Conservation (phyloP, 2,888 invertebrate genomes). For the Parnassius apollo region DNA sequence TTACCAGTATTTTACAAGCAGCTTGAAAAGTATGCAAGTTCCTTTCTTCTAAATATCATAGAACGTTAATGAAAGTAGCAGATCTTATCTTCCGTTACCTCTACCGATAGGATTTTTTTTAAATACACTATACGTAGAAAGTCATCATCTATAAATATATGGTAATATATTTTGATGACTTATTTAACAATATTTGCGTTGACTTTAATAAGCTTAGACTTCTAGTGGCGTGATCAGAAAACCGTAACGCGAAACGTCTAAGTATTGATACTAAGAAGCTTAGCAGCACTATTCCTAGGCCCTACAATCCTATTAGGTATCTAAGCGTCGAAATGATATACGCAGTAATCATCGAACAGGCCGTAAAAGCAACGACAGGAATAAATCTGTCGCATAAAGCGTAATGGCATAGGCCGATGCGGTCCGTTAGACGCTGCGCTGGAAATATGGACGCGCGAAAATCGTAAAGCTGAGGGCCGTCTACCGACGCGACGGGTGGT, state of each 20-base stretch:
- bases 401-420: slow-evolving; percentile 39
- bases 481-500: slow-evolving; percentile 29
- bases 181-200: neutral
- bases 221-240: slow-evolving; percentile 16
- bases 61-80: too few relatives aligned
- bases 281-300: slow-evolving; percentile 9
- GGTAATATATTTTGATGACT: too few relatives aligned
- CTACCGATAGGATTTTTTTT: too few relatives aligned
- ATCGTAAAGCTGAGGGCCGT: slow-evolving; percentile 52
- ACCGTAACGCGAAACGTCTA: slow-evolving; percentile 16
- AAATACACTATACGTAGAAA: too few relatives aligned
- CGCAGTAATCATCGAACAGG: slow-evolving; percentile 14
- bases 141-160: too few relatives aligned
- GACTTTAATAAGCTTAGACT: slow-evolving; percentile 5
- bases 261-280: slow-evolving; percentile 20
- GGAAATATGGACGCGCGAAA: slow-evolving; percentile 64
- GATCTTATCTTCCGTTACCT: too few relatives aligned
- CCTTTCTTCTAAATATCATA: too few relatives aligned
- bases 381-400: slow-evolving; percentile 52
- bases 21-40: too few relatives aligned
- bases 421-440: slow-evolving; percentile 48
- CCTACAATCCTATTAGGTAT: slow-evolving; percentile 19
- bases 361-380: slow-evolving; percentile 34
- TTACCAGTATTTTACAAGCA: too few relatives aligned
- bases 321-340: slow-evolving; percentile 19